Evolutionary conservation across 2,797 vertebrate species (phyloP).

Genomic region (Malacoctenus gilli): DNA sequence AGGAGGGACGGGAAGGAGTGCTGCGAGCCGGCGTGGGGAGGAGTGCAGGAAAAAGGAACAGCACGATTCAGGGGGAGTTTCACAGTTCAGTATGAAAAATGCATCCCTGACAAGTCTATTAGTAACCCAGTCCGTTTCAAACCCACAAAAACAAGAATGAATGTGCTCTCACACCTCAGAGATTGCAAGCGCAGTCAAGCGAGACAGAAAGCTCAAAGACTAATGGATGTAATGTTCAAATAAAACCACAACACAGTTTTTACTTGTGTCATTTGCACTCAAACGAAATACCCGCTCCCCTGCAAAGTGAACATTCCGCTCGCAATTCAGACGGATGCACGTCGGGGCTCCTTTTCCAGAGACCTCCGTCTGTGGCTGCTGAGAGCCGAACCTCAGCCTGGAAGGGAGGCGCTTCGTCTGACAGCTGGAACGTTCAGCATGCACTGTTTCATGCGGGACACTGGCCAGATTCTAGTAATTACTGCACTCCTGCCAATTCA

Average conservation of each 20-base stretch:
- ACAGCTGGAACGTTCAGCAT: constrained; percentile 48
- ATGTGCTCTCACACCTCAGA: constrained; percentile 29
- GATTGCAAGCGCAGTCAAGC: constrained; percentile 16
- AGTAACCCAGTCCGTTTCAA: constrained; percentile 25
- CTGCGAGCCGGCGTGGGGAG: constrained; percentile 11
- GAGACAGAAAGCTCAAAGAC: constrained; percentile 18
- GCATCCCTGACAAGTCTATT: constrained; percentile 45
- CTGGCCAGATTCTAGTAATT: constrained; percentile 42
- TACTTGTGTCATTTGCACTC: constrained; percentile 18
- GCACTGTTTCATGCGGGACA: constrained; percentile 22
- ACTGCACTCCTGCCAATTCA: constrained; percentile 42
- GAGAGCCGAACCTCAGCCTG: constrained; percentile 19
- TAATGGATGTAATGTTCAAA: constrained; percentile 32
- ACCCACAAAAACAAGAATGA: constrained; percentile 26
- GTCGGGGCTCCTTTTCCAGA: constrained; percentile 6
- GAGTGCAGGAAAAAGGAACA: not conserved
- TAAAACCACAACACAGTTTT: constrained; percentile 18
- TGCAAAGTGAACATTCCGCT: constrained; percentile 3
- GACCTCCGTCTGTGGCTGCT: constrained; percentile 11
- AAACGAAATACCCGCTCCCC: constrained; percentile 12
- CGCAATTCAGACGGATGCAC: constrained; percentile 15
- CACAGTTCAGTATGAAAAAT: constrained; percentile 22
- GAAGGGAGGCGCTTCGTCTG: constrained; percentile 37
- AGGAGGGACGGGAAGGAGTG: constrained; percentile 25
- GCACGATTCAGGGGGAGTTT: constrained; percentile 20